Conservation (phyloP, 2,888 invertebrate genomes). For the Eurois occulta region DNA sequence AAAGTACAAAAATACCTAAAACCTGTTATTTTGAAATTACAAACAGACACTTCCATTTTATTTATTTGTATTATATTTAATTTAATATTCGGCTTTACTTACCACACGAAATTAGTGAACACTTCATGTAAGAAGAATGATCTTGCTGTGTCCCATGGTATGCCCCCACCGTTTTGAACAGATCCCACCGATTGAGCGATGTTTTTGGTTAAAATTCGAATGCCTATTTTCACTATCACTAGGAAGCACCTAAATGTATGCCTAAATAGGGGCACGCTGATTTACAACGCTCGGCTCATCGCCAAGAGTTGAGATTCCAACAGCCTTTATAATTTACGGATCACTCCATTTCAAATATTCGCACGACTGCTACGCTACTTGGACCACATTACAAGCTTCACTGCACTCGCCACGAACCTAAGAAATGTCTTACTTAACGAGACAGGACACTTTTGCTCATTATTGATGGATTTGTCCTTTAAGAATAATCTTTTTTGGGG, state of each 20-base stretch:
- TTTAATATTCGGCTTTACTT: too few relatives aligned
- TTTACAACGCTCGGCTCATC: background rate
- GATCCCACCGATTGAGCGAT: background rate
- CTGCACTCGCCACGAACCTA: conserved; percentile 74
- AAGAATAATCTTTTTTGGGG: background rate
- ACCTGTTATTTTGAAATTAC: too few relatives aligned
- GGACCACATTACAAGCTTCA: conserved; percentile 33
- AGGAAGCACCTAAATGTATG: background rate
- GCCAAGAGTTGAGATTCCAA: background rate
- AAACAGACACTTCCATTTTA: too few relatives aligned
- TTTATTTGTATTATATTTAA: too few relatives aligned
- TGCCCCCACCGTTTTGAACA: background rate
- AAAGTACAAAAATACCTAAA: too few relatives aligned
- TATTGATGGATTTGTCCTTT: conserved; percentile 64
- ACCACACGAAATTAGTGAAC: background rate
- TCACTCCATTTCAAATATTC: background rate
- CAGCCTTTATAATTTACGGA: background rate
- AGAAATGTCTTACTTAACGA: conserved; percentile 61
- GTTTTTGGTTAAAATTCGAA: background rate
- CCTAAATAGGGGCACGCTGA: background rate
- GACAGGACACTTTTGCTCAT: conserved; percentile 78
- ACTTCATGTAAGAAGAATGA: background rate
- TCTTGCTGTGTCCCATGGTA: background rate
- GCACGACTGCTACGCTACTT: background rate
- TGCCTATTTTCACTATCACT: background rate